Evolutionary conservation across 2,113 vertebrate species (phyloP).

Genomic region (Oreochromis spilurus): DNA sequence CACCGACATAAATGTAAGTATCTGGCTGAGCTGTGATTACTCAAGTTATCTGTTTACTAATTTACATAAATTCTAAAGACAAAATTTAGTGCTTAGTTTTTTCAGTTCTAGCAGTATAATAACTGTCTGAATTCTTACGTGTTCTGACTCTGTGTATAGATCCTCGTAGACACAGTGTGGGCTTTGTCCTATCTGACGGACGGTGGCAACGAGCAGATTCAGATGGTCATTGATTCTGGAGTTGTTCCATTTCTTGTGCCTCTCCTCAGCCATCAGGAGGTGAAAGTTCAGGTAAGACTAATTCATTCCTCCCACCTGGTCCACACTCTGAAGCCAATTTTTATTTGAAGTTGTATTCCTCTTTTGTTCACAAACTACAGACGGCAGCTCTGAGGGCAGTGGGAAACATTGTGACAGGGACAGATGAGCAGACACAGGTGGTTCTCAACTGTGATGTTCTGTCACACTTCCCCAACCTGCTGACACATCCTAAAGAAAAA

Average conservation of each 20-base stretch:
- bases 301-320: background rate
- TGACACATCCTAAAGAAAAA: slow-evolving; percentile 98
- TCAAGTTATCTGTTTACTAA: background rate
- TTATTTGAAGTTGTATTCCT: background rate
- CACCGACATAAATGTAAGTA: slow-evolving; percentile 98
- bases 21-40: background rate
- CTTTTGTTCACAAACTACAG: slow-evolving; percentile 61
- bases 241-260: slow-evolving; percentile 97
- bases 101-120: background rate
- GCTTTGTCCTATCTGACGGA: slow-evolving; percentile 98
- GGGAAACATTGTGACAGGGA: slow-evolving; percentile 98
- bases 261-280: slow-evolving; percentile 97
- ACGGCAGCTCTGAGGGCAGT: slow-evolving; percentile 96
- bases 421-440: slow-evolving; percentile 97
- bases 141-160: slow-evolving; percentile 67
- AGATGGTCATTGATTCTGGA: slow-evolving; percentile 99
- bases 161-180: slow-evolving; percentile 99
- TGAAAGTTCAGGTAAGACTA: slow-evolving; percentile 92
- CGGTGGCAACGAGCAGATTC: slow-evolving; percentile 98
- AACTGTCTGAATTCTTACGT: background rate
- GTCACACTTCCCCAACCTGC: slow-evolving; percentile 92
- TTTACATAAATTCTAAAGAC: background rate
- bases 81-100: background rate
- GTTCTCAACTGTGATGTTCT: slow-evolving; percentile 99
- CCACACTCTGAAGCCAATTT: background rate